Evolutionary conservation across 2,797 vertebrate genomes (phyloP).

Genomic region (Poeciliopsis infans): DNA sequence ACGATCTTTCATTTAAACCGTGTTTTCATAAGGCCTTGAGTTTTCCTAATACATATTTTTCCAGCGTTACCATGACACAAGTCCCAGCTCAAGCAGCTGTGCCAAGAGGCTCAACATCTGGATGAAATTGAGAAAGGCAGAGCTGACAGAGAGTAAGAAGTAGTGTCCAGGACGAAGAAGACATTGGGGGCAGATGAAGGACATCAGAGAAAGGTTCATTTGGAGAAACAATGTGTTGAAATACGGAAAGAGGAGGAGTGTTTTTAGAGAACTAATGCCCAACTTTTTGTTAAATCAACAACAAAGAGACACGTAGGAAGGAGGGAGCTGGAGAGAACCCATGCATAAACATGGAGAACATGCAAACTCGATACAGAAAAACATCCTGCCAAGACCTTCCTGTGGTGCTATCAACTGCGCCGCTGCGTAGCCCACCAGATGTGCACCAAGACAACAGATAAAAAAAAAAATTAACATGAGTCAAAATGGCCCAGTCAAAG

Average conservation of each 20-base stretch:
- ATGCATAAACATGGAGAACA: neutral
- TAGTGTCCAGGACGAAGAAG: slow-evolving; percentile 18
- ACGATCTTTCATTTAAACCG: slow-evolving; percentile 35
- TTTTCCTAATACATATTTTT: slow-evolving; percentile 61
- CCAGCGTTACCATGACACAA: slow-evolving; percentile 71
- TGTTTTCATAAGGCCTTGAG: slow-evolving; percentile 44
- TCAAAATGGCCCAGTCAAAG: neutral
- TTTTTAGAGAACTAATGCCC: neutral
- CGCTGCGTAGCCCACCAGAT: neutral
- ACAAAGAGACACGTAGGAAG: neutral
- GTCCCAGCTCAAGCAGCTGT: slow-evolving; percentile 55
- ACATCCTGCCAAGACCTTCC: neutral
- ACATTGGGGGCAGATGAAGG: slow-evolving; percentile 46
- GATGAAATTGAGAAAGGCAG: slow-evolving; percentile 62
- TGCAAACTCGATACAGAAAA: neutral
- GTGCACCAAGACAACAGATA: neutral
- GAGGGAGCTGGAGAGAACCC: neutral
- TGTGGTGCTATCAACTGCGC: neutral
- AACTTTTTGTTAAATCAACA: slow-evolving; percentile 1
- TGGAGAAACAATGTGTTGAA: slow-evolving; percentile 11
- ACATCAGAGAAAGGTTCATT: slow-evolving; percentile 8
- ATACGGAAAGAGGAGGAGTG: slow-evolving; percentile 18
- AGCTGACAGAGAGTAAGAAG: slow-evolving; percentile 28
- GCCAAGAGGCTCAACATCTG: slow-evolving; percentile 72
- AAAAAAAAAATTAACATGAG: neutral